A percentile compares a stretch with the other conserved stretches of the same genome.
Conservation (phyloP, 2,797 vertebrate genomes). For the Sternotherus odoratus region DNA sequence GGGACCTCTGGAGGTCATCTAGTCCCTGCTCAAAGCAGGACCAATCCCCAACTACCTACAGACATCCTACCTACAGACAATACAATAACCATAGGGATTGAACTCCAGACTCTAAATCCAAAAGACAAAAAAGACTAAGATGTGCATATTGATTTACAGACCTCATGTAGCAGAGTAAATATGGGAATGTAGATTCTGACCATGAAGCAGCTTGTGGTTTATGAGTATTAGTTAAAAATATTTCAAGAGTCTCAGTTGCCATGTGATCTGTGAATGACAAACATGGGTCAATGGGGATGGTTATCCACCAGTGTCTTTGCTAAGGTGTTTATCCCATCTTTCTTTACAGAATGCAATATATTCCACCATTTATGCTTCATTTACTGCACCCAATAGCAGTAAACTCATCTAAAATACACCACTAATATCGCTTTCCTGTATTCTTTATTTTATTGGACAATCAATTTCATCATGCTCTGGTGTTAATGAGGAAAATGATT, state of each 20-base stretch:
- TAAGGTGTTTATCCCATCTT: not conserved
- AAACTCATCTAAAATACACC: not conserved
- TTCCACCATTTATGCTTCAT: not conserved
- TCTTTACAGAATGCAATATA: not conserved
- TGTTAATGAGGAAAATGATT: not conserved
- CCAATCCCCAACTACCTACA: no score
- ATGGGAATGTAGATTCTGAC: not conserved
- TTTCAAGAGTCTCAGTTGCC: not conserved
- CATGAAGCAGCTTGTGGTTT: not conserved
- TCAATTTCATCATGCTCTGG: not conserved
- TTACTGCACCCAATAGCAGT: not conserved
- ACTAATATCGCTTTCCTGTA: fast-evolving
- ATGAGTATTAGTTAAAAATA: not conserved
- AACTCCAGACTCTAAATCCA: not conserved
- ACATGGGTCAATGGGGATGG: no score
- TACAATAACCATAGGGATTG: not conserved
- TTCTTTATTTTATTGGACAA: not conserved
- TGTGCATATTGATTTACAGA: not conserved
- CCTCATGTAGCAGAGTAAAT: not conserved
- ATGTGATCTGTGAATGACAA: no score
- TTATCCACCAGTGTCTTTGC: not conserved
- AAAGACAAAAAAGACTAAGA: not conserved
- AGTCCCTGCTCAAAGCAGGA: no score
- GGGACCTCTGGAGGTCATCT: no score
- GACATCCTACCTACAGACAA: not conserved